Evolutionary conservation across 2,888 invertebrate species (phyloP).

Genomic region (Eupithecia dodoneata): DNA sequence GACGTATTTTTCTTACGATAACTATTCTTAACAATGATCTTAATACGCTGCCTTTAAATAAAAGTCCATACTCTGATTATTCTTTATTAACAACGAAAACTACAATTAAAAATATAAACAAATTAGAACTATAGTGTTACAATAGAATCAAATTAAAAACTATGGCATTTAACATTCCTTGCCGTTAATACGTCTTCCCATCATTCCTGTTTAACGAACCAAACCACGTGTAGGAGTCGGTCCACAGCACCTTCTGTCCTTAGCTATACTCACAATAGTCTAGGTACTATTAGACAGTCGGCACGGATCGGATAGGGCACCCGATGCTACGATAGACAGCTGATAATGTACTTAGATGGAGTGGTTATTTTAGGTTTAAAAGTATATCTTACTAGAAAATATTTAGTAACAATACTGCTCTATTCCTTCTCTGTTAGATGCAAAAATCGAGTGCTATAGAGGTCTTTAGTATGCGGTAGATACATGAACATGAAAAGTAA

Average conservation of each 20-base stretch:
- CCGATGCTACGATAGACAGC: neutral
- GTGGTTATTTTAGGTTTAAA: conserved; percentile 2
- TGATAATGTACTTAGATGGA: neutral
- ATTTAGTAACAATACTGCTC: conserved; percentile 1
- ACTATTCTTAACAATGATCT: too few species aligned
- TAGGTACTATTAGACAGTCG: conserved; percentile 1
- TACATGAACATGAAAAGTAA: neutral
- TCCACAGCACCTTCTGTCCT: neutral
- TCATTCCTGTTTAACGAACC: neutral
- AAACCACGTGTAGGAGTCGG: neutral
- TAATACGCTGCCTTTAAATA: too few species aligned
- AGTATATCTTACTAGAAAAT: neutral
- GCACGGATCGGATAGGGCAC: neutral
- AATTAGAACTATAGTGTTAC: too few species aligned
- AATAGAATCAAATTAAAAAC: too few species aligned
- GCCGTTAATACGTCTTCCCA: too few species aligned
- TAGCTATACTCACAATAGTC: neutral
- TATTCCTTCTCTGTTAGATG: conserved; percentile 10
- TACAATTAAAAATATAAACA: too few species aligned
- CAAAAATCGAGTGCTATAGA: conserved; percentile 5
- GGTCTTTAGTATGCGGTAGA: conserved; percentile 4
- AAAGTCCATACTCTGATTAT: too few species aligned
- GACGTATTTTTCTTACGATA: too few species aligned
- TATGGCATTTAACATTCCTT: too few species aligned
- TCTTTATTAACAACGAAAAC: too few species aligned